Evolutionary conservation across 2,113 vertebrate species (phyloP), one percentile per base, ranked within the genome.

Genomic region (Gobiocypris rarus): DNA sequence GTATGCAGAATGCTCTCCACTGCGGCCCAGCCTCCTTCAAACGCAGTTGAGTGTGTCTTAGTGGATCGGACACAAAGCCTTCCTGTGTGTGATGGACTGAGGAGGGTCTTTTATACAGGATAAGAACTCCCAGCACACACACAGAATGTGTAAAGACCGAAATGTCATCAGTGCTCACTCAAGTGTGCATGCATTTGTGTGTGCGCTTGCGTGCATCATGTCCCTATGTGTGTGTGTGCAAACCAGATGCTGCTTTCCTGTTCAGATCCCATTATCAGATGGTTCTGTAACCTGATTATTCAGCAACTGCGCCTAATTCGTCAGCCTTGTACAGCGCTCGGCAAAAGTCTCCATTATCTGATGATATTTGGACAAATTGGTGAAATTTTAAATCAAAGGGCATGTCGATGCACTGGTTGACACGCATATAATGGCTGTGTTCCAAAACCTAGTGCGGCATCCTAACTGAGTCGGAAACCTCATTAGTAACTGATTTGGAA

Each of bases 31-130:
- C 80, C 84, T 82, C 77, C 91, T 91, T 89, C 73, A 87, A 89
- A 90, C 88, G 91, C 86, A 87, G 89, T 91, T 91, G 88, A 90
- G 90, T 91, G 89, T 87, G 65, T 92, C 87, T 77, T 88, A 85
- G 90, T 89, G 87, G 63, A 65, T 58, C 80, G 78, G 81, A 52
- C 81, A 93, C 92, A 94, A 93, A 93, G 91, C 83, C 85, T 24
- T 58, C 76, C 89, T 93, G 89, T 94, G 93, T 87, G 22, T 86
- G 50, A 83, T 83, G 50, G 84, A 89, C 43, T 88, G 93, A 90
- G 84, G 82, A 87, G 75, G 87, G 74, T 91, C 3, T 93, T 94
- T 90, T 90, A 94, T 4, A 92, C 85, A 75, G 92, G 89, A 93
- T 93, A 92, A 95, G 93, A 87, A 87, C 92, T 76, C 92, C 91